A percentile compares a stretch with the other conserved stretches of the same genome.
Evolutionary conservation across 2,113 vertebrate genomes (phyloP).

Genomic region (Charadrius vociferus): DNA sequence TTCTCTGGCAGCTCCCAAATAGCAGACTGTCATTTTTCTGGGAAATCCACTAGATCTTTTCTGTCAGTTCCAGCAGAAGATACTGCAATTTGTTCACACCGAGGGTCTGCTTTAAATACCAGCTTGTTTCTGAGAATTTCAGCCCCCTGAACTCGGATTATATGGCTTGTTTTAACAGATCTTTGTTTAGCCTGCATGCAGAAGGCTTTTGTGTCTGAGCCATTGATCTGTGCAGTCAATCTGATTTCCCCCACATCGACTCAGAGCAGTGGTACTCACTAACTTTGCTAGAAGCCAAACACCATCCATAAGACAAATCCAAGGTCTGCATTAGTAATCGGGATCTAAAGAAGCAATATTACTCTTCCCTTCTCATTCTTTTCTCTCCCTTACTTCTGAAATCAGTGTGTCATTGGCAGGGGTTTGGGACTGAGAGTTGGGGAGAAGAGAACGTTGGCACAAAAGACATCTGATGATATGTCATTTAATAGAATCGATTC

Average conservation of each 20-base stretch:
- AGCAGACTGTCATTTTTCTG: slow-evolving; percentile 10
- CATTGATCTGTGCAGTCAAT: slow-evolving; percentile 31
- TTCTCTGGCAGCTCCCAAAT: slow-evolving; percentile 24
- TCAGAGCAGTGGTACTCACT: background rate
- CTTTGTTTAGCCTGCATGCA: background rate
- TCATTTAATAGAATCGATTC: background rate
- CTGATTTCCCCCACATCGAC: background rate
- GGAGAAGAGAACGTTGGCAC: background rate
- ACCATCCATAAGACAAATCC: background rate
- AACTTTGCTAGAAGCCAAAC: slow-evolving; percentile 32
- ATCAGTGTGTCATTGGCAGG: background rate
- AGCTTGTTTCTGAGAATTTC: background rate
- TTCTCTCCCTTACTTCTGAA: background rate
- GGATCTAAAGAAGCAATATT: background rate
- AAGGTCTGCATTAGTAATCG: background rate
- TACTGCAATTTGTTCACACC: background rate
- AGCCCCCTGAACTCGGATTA: background rate
- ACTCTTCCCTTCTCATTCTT: background rate
- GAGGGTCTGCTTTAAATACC: background rate
- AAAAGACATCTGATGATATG: background rate
- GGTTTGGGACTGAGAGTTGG: background rate
- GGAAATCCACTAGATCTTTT: slow-evolving; percentile 51
- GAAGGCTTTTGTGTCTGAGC: background rate
- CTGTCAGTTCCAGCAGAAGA: background rate
- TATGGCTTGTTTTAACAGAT: background rate